Percentiles rank a stretch among this genome's conserved stretches.
Evolutionary conservation across 2,888 invertebrate species (phyloP).

Genomic region (Cheilosia urbana): DNA sequence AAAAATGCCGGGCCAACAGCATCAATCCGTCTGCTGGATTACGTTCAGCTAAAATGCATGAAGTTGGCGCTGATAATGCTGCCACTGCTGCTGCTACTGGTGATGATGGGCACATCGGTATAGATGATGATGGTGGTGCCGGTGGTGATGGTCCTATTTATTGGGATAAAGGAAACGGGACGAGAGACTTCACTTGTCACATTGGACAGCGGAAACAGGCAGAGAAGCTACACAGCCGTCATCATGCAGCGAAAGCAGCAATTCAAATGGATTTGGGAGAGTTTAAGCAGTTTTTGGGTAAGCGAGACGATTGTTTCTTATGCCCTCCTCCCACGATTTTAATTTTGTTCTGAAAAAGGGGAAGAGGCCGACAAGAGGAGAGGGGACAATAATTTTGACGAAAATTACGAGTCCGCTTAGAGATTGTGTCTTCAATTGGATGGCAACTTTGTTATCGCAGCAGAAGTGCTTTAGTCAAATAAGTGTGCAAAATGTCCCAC

Average conservation of each 20-base stretch:
- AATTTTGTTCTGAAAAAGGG: background rate
- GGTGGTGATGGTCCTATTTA: conserved; percentile 65
- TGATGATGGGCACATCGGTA: conserved; percentile 16
- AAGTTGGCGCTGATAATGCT: conserved; percentile 63
- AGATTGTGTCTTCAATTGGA: no score
- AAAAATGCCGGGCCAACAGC: conserved; percentile 72
- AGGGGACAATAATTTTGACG: background rate
- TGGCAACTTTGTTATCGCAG: no score
- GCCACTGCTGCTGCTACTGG: conserved; percentile 35
- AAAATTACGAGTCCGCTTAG: no score
- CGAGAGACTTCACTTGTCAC: conserved; percentile 46
- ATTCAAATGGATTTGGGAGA: conserved; percentile 54
- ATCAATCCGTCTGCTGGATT: conserved; percentile 61
- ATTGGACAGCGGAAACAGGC: conserved; percentile 39
- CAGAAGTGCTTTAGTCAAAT: no score
- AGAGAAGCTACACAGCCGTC: conserved; percentile 20
- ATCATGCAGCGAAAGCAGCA: conserved; percentile 35
- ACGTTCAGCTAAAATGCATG: conserved; percentile 47
- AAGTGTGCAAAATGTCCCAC: no score
- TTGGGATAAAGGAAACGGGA: conserved; percentile 34
- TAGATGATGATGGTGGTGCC: conserved; percentile 44
- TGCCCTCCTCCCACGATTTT: background rate
- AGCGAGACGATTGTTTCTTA: conserved; percentile 40
- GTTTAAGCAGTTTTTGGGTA: conserved; percentile 67
- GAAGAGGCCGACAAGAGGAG: background rate